phyloP scores from a whole-genome alignment of 2,888 invertebrate species.

The Callyntrura sp. region DNA sequence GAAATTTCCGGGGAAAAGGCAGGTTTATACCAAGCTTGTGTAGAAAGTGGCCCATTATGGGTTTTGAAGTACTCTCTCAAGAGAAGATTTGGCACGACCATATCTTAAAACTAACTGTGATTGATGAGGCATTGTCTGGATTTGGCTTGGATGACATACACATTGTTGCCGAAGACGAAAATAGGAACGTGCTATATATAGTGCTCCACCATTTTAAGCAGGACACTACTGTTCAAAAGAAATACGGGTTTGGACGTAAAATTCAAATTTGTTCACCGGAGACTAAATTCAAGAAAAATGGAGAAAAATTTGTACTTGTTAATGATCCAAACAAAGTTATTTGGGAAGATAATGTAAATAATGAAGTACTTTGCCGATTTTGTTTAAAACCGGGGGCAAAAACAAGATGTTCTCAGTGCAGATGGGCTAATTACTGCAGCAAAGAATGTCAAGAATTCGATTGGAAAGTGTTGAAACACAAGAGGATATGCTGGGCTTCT shows the following conservation, averaged over 20 bases:
- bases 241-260: conserved; percentile 18
- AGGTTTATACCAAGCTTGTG: too few relatives aligned
- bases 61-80: not conserved
- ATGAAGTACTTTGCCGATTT: not conserved
- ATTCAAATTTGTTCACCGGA: not conserved
- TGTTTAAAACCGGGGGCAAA: conserved; percentile 16
- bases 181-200: not conserved
- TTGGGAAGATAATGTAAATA: not conserved
- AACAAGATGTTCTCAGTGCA: not conserved
- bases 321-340: not conserved
- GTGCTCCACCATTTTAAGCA: not conserved
- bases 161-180: not conserved
- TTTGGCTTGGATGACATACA: conserved; percentile 8
- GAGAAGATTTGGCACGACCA: not conserved
- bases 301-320: not conserved
- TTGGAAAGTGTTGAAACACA: conserved; percentile 44
- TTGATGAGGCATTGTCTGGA: conserved; percentile 36
- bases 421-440: conserved; percentile 43
- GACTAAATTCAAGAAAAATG: not conserved
- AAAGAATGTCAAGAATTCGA: conserved; percentile 36
- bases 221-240: not conserved
- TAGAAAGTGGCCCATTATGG: too few relatives aligned
- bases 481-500: not conserved
- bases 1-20: too few relatives aligned
- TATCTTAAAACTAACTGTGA: not conserved